Conservation (phyloP, 2,797 vertebrate genomes). For the Cottoperca gobio region DNA sequence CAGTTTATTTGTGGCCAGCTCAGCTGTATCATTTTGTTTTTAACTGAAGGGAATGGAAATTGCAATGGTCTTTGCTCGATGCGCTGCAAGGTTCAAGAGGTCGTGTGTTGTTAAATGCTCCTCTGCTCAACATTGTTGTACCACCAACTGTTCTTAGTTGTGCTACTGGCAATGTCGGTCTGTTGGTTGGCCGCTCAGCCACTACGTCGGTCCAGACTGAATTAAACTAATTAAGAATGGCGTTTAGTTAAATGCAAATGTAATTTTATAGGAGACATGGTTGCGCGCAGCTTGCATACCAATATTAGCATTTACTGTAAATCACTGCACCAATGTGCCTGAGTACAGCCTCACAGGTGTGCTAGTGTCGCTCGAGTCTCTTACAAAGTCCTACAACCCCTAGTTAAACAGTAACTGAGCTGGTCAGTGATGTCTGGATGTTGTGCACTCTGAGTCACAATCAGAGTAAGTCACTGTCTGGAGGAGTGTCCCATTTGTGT, state of each 20-base stretch:
- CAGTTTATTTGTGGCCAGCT: background rate
- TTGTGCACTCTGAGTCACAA: slow-evolving; percentile 45
- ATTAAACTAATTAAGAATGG: no score
- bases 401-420: slow-evolving; percentile 43
- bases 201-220: background rate
- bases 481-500: slow-evolving; percentile 15
- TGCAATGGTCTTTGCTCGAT: background rate
- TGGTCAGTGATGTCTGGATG: background rate
- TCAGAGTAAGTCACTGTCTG: slow-evolving; percentile 40
- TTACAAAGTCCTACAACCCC: background rate
- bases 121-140: background rate
- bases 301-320: background rate
- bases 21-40: background rate
- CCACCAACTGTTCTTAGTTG: background rate
- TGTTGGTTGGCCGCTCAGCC: background rate
- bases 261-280: no score
- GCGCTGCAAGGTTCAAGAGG: background rate
- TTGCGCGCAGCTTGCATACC: no score
- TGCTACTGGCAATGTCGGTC: background rate
- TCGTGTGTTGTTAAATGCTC: background rate
- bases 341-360: no score
- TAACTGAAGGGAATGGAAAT: background rate
- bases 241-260: no score
- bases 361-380: background rate
- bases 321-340: background rate